Evolutionary conservation across 2,113 vertebrate genomes (phyloP).

Genomic region (Ctenomys sociabilis): DNA sequence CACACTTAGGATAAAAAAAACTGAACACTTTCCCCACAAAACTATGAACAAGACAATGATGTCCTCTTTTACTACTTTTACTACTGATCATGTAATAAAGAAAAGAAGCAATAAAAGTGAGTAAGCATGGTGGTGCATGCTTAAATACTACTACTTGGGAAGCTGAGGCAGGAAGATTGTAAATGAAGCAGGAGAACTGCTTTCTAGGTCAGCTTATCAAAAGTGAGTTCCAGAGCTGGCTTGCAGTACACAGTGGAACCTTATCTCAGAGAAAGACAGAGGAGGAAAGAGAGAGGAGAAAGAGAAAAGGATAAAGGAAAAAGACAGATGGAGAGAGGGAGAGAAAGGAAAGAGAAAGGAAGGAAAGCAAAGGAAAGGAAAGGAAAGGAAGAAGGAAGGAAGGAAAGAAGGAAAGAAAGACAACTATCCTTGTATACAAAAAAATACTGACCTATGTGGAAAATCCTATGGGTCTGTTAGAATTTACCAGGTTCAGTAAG

Average conservation of each 20-base stretch:
- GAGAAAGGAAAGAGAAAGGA: neutral
- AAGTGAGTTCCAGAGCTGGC: neutral
- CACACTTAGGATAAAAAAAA: neutral
- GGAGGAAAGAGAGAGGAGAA: neutral
- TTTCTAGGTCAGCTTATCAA: neutral
- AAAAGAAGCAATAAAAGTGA: neutral
- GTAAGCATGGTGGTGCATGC: neutral
- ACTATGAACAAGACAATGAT: slow-evolving; percentile 22
- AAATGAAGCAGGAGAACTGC: neutral
- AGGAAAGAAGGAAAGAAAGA: neutral
- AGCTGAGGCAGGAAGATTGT: neutral
- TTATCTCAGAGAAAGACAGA: neutral
- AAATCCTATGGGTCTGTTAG: slow-evolving; percentile 23
- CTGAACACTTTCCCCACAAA: neutral
- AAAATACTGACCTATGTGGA: slow-evolving; percentile 12
- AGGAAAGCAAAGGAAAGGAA: neutral
- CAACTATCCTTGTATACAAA: neutral
- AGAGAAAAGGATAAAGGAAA: neutral
- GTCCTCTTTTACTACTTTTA: neutral
- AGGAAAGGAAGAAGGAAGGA: neutral
- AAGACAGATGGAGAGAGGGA: neutral
- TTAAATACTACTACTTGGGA: neutral
- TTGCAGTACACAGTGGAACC: neutral
- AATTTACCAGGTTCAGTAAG: neutral
- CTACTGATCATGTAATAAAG: neutral